A percentile compares a stretch with the other conserved stretches of the same genome.
Evolutionary conservation across 2,113 vertebrate genomes (phyloP).

Genomic region (Paramormyrops kingsleyae): DNA sequence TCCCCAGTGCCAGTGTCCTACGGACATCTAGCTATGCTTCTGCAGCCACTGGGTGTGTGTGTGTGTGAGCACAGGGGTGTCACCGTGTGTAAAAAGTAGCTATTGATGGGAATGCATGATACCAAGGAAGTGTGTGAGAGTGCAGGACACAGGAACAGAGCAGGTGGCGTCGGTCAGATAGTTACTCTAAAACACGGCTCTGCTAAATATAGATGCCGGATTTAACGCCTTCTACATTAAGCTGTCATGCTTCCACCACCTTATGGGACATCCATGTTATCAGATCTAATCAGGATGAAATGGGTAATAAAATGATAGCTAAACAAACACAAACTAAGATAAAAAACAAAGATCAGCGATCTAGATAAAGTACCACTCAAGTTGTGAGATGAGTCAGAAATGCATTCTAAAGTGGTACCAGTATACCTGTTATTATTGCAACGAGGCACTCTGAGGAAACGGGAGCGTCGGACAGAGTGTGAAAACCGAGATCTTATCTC

Average conservation of each 20-base stretch:
- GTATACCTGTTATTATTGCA: background rate
- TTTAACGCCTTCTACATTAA: background rate
- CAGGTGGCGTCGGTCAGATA: background rate
- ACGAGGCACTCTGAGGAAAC: background rate
- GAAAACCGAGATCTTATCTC: background rate
- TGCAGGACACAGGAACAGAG: background rate
- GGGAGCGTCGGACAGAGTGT: background rate
- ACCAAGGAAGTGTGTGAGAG: background rate
- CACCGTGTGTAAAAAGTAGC: background rate
- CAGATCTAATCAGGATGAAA: background rate
- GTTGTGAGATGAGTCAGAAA: background rate
- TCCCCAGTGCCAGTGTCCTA: background rate
- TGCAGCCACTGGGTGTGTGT: background rate
- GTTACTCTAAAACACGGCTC: background rate
- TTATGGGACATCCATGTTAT: too few species aligned
- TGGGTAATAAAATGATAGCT: background rate
- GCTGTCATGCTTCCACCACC: too few species aligned
- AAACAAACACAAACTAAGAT: background rate
- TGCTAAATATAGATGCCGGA: background rate
- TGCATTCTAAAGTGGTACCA: background rate
- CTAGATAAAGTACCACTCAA: background rate
- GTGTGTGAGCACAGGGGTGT: background rate
- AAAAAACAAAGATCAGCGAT: background rate
- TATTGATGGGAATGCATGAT: background rate
- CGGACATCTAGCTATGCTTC: background rate